A percentile compares a stretch with the other conserved stretches of the same genome.
These are phyloP conservation scores for Microcebus lehilahytsara DNA, from an alignment of 2,113 vertebrate species.

Conservation along the genomic window DNA sequence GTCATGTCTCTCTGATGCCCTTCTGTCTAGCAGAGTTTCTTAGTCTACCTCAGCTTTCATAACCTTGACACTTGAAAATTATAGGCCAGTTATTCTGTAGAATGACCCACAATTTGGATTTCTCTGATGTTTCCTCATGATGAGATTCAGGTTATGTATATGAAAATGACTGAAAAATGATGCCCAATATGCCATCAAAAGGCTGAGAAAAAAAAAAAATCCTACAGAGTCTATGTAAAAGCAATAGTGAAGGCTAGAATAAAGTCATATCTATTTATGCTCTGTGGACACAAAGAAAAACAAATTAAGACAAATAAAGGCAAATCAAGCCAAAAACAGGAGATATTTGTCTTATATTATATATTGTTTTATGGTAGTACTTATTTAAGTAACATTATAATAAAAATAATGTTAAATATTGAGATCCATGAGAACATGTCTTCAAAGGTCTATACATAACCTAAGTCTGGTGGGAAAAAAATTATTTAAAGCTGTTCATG, in stretches of 20 bases:
- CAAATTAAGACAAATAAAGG: background rate
- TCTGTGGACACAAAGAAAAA: background rate
- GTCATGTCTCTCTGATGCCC: background rate
- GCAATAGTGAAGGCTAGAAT: background rate
- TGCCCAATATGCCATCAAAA: background rate
- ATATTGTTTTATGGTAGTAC: background rate
- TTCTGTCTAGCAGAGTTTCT: background rate
- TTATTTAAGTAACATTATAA: background rate
- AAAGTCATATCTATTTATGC: background rate
- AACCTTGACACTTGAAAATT: background rate
- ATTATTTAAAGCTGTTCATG: background rate
- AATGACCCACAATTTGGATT: background rate
- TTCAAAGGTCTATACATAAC: background rate
- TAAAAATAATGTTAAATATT: background rate
- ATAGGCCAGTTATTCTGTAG: background rate
- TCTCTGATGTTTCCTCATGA: background rate
- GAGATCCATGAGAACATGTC: background rate
- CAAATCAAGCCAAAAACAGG: background rate
- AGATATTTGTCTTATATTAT: background rate
- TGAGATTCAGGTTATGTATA: background rate
- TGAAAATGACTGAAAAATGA: background rate
- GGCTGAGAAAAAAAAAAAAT: background rate
- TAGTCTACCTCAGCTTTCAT: background rate
- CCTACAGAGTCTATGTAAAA: background rate
- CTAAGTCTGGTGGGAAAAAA: background rate